phyloP scores from a whole-genome alignment of 2,113 vertebrate species.

The Stegostoma tigrinum region DNA sequence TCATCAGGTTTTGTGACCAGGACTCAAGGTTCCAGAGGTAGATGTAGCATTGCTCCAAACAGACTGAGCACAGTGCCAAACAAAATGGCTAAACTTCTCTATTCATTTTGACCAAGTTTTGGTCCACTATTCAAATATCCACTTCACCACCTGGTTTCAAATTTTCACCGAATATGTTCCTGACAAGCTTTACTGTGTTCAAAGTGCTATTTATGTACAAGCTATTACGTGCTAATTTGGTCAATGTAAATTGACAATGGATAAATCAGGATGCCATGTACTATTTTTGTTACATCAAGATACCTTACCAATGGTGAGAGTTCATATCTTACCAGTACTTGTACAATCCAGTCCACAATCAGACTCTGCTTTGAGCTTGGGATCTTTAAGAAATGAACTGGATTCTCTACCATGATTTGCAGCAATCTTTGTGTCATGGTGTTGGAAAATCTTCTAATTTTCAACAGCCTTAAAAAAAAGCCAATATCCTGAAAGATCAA shows the following conservation, averaged over 20 bases:
- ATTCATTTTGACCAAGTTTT: neutral
- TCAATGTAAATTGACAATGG: neutral
- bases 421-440: slow-evolving; percentile 53
- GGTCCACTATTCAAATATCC: neutral
- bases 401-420: slow-evolving; percentile 49
- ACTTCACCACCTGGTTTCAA: neutral
- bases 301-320: neutral
- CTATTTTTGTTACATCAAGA: neutral
- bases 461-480: slow-evolving; percentile 50
- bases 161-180: neutral
- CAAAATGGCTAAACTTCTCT: neutral
- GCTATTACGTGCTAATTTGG: neutral
- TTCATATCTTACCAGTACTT: slow-evolving; percentile 53
- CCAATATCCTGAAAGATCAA: neutral
- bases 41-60: neutral
- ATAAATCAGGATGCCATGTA: neutral
- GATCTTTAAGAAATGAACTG: slow-evolving; percentile 51
- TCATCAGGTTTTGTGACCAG: neutral
- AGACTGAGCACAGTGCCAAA: neutral
- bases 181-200: neutral
- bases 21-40: neutral
- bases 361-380: slow-evolving; percentile 53
- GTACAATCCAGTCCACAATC: slow-evolving; percentile 59
- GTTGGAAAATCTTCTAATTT: slow-evolving; percentile 54
- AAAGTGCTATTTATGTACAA: neutral